phyloP scores from a whole-genome alignment of 2,113 vertebrate species.

The Scopus umbretta region DNA sequence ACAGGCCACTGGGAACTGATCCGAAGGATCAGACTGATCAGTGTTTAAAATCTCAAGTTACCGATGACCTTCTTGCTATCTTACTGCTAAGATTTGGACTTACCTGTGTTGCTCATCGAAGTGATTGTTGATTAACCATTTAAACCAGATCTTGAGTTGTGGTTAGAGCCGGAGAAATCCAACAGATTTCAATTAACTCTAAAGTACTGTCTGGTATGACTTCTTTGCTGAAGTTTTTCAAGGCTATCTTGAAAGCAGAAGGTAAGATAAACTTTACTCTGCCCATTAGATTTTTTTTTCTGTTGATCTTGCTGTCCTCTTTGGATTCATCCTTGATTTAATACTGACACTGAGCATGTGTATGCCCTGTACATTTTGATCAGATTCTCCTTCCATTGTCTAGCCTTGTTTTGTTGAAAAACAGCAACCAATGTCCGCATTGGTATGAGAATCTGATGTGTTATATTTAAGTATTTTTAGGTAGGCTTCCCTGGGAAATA shows the following conservation, averaged over 20 bases:
- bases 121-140: background rate
- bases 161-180: background rate
- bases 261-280: background rate
- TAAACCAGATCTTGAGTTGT: background rate
- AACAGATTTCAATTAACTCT: background rate
- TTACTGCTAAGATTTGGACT: background rate
- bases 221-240: background rate
- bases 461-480: background rate
- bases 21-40: background rate
- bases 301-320: background rate
- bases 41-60: background rate
- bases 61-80: background rate
- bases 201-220: background rate
- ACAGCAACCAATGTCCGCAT: background rate
- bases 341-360: background rate
- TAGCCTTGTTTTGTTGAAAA: background rate
- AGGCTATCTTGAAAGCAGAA: background rate
- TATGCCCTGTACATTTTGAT: background rate
- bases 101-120: background rate
- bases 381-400: background rate
- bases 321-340: background rate
- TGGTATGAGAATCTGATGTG: background rate
- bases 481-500: background rate
- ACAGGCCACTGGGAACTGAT: background rate
- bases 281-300: background rate